phyloP scores from a whole-genome alignment of 37 sponge, comb jelly and placozoan genomes.

The Lycopodina hypogea region DNA sequence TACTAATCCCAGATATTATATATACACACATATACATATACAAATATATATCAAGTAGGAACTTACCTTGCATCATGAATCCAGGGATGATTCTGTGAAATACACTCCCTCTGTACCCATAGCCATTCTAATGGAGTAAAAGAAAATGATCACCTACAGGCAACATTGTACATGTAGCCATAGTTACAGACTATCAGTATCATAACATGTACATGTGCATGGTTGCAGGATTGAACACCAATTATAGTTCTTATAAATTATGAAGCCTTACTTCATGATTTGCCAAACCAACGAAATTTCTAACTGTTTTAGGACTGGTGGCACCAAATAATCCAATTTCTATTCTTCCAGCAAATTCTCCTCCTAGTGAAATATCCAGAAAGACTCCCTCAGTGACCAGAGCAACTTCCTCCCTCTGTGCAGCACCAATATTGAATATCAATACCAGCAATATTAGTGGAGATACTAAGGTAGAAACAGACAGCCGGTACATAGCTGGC shows the following conservation, averaged over 20 bases:
- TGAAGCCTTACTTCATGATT: slow-evolving; percentile 60
- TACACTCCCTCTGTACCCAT: slow-evolving; percentile 49
- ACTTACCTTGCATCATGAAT: slow-evolving; percentile 89
- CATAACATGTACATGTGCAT: background rate
- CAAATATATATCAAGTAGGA: too few species aligned
- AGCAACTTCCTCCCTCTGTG: slow-evolving; percentile 22
- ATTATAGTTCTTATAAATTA: background rate
- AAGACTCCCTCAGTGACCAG: slow-evolving; percentile 76
- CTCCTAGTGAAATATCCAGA: slow-evolving; percentile 64
- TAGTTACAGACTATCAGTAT: too few species aligned
- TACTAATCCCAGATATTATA: too few species aligned
- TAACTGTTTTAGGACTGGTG: slow-evolving; percentile 77
- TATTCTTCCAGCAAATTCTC: slow-evolving; percentile 40
- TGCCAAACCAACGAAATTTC: slow-evolving; percentile 73
- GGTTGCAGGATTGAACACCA: background rate
- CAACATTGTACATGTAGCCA: too few species aligned
- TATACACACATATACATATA: too few species aligned
- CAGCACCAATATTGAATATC: background rate
- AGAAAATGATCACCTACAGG: too few species aligned
- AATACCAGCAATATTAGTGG: too few species aligned
- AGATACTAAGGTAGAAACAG: too few species aligned
- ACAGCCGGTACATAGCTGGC: too few species aligned
- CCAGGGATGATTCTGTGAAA: slow-evolving; percentile 72
- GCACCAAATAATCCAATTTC: slow-evolving; percentile 77
- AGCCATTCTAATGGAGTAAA: slow-evolving; percentile 39